These are phyloP conservation scores for Dipodomys ordii DNA, from an alignment of 2,113 vertebrate species.

Conservation along the genomic window DNA sequence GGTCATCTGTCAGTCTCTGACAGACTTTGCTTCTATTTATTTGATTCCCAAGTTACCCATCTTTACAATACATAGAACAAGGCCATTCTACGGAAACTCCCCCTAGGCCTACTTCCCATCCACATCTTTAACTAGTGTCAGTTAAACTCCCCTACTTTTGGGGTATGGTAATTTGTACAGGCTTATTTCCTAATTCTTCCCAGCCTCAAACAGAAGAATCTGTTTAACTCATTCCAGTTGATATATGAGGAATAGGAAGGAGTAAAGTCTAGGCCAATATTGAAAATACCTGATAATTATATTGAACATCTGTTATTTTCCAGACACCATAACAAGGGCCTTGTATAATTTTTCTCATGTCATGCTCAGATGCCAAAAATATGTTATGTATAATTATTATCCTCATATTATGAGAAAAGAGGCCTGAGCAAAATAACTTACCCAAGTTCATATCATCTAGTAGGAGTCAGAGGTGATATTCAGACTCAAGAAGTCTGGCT, in stretches of 20 bases:
- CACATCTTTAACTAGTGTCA: background rate
- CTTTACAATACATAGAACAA: background rate
- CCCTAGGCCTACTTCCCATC: background rate
- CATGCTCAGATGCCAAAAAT: background rate
- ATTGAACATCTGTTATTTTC: background rate
- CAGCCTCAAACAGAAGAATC: slow-evolving; percentile 29
- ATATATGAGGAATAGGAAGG: background rate
- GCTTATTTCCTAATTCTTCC: background rate
- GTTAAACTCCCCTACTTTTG: slow-evolving; percentile 10
- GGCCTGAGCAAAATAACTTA: background rate
- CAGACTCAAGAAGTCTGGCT: background rate
- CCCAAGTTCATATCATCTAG: background rate
- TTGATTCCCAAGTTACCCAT: background rate
- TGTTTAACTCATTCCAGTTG: background rate
- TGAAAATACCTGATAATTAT: slow-evolving; percentile 36
- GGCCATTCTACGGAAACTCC: background rate
- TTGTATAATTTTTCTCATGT: background rate
- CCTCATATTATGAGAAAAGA: slow-evolving; percentile 46
- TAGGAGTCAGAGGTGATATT: background rate
- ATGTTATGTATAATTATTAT: background rate
- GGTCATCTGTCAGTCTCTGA: background rate
- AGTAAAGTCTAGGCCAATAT: background rate
- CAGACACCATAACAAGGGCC: background rate
- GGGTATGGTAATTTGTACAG: background rate
- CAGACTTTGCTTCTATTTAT: slow-evolving; percentile 20